Conservation (phyloP, 2,797 vertebrate species). For the Enteromius viviparus region DNA sequence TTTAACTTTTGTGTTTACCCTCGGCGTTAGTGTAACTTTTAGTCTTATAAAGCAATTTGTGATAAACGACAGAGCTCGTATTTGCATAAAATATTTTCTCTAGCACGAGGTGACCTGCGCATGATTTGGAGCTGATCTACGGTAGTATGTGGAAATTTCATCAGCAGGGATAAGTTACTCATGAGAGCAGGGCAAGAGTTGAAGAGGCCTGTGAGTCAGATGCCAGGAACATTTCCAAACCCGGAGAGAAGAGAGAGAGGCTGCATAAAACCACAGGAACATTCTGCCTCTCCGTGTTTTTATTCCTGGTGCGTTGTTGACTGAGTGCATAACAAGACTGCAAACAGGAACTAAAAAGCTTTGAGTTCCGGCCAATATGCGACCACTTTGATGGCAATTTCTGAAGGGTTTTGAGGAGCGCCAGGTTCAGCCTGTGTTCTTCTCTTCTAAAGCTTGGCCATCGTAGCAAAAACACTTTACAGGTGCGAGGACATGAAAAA, state of each 20-base stretch:
- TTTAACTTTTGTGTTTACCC: constrained; percentile 71
- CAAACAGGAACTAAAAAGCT: constrained; percentile 25
- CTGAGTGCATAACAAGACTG: constrained; percentile 44
- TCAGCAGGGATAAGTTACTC: constrained; percentile 67
- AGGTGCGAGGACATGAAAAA: background rate
- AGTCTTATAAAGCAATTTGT: background rate
- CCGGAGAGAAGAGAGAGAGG: constrained; percentile 54
- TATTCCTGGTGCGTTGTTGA: constrained; percentile 44
- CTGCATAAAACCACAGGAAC: constrained; percentile 51
- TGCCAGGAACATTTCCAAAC: constrained; percentile 72
- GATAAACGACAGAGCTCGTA: background rate
- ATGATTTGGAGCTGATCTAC: constrained; percentile 27
- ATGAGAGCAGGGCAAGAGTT: constrained; percentile 54
- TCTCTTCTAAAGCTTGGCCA: background rate
- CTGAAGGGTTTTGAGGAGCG: background rate
- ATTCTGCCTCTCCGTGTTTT: constrained; percentile 45
- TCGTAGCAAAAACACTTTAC: background rate
- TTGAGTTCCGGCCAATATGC: constrained; percentile 12
- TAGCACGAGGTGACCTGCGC: background rate
- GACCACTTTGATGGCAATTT: constrained; percentile 36
- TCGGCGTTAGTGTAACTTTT: constrained; percentile 70
- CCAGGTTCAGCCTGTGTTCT: background rate
- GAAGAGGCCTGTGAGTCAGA: constrained; percentile 65
- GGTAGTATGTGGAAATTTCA: constrained; percentile 52
- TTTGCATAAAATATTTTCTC: constrained; percentile 37